phyloP scores from a whole-genome alignment of 2,113 vertebrate genomes.

The Anser brachyrhynchus region DNA sequence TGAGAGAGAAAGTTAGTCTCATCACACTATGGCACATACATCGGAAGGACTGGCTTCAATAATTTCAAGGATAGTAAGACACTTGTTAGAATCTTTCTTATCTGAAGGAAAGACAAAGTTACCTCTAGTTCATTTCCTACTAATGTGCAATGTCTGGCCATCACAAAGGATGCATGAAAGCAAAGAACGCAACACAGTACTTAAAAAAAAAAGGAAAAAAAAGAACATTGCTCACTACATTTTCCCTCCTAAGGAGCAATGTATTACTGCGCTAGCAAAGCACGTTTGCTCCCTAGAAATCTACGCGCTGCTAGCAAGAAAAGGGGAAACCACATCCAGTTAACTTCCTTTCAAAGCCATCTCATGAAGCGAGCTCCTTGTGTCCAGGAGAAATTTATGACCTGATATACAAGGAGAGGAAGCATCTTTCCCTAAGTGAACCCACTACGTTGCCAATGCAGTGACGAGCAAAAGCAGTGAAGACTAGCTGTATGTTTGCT shows the following conservation, averaged over 20 bases:
- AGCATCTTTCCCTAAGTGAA: background rate
- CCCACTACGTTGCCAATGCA: accelerated
- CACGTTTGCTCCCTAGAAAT: background rate
- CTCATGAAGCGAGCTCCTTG: background rate
- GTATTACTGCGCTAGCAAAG: background rate
- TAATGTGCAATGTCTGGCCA: accelerated
- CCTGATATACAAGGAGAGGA: background rate
- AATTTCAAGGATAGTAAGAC: background rate
- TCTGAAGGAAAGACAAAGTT: background rate
- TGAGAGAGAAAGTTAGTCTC: background rate
- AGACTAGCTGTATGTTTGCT: background rate
- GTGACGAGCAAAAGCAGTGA: background rate
- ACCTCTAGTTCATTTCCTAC: background rate
- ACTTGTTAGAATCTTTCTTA: background rate
- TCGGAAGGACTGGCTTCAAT: background rate
- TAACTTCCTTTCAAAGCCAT: background rate
- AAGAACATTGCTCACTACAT: background rate
- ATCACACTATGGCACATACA: background rate
- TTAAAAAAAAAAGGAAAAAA: background rate
- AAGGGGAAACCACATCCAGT: background rate
- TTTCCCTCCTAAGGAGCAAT: background rate
- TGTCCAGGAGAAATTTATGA: background rate
- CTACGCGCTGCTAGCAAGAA: background rate
- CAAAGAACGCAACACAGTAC: background rate
- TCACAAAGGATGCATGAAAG: background rate